Base-by-base conservation (phyloP, 2,113 vertebrate genomes). In the Oxyruncus cristatus region DNA sequence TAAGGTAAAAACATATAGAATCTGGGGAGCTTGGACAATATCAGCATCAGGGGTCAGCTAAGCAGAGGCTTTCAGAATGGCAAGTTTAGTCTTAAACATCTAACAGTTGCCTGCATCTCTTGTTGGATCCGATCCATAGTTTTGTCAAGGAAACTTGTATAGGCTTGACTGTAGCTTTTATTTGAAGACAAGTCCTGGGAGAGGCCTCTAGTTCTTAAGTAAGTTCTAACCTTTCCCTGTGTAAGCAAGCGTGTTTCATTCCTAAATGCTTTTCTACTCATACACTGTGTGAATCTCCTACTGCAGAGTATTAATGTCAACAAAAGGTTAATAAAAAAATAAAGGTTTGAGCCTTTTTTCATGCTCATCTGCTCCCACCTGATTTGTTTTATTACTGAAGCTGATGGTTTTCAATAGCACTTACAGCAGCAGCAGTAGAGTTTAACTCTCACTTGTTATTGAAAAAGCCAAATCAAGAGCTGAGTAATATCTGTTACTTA, bases 291-390 rank as follows among this genome's bases (percentile, higher is more conserved):
- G 93, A 93, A 79, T 90, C 62, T 96, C 49, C 68, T 89, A 56
- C 75, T 86, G 63, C 53, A 92, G 27, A 94, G 56, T 89, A 95
- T 94, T 94, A 96, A 94, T 95, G 85, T 95, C 93, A 96, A 92
- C 80, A 93, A 96, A 96, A 97, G 83, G 90, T 96, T 96, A 96
- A 94, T 95, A 94, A 96, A 96, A 95, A 95, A 89, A 75, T 87
- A 88, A 63, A 44, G 41, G 16, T 92, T 81, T 32, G n/a, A 55
- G 44, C 49, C 16, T 65, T 79, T 94, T 92, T 89, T 85, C 44
- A 62, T 73, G 41, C 56, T 92, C 0, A 0, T 91, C 91, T 87
- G 66, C 61, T 96, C 94, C 59, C 89, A 92, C 39, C 52, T 84
- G 67, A 95, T 75, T 96, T 83, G n/a, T 88, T 95, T 97, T 91